A percentile compares a stretch with the other conserved stretches of the same genome.
Conservation (phyloP, 2,113 vertebrate genomes). For the Pollimyrus isidori region DNA sequence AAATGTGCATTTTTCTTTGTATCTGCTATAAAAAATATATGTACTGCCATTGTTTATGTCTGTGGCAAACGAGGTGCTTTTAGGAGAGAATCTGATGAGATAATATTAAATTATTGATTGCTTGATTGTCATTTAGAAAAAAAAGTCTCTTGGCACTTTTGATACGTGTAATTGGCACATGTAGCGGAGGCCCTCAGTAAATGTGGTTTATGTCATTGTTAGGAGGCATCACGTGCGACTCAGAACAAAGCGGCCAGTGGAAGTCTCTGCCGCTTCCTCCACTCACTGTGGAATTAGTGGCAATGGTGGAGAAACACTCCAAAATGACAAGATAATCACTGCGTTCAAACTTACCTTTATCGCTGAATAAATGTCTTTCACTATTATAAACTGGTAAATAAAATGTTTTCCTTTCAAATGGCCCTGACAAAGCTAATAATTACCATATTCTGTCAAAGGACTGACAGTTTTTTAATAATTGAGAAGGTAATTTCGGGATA, state of each 20-base stretch:
- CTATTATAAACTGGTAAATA: slow-evolving; percentile 69
- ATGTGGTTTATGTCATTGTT: slow-evolving; percentile 53
- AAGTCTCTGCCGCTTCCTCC: slow-evolving; percentile 52
- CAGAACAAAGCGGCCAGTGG: slow-evolving; percentile 61
- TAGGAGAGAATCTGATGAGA: slow-evolving; percentile 25
- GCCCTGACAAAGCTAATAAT: slow-evolving; percentile 57
- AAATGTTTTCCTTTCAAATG: slow-evolving; percentile 65
- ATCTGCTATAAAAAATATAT: background rate
- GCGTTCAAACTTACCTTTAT: slow-evolving; percentile 69
- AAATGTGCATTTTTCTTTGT: slow-evolving; percentile 1
- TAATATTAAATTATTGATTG: slow-evolving; percentile 36
- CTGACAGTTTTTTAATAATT: slow-evolving; percentile 70
- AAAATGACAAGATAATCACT: slow-evolving; percentile 72
- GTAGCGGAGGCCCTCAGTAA: slow-evolving; percentile 47
- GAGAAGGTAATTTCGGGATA: slow-evolving; percentile 69
- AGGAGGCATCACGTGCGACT: slow-evolving; percentile 61
- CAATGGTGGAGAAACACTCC: slow-evolving; percentile 35
- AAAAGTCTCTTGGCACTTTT: slow-evolving; percentile 45
- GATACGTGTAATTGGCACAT: slow-evolving; percentile 65
- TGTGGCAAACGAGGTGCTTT: background rate
- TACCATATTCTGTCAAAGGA: slow-evolving; percentile 61
- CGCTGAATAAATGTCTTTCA: slow-evolving; percentile 54
- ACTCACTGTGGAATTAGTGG: slow-evolving; percentile 38
- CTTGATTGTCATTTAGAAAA: slow-evolving; percentile 20
- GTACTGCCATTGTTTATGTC: slow-evolving; percentile 28